A percentile compares a stretch with the other conserved stretches of the same genome.
phyloP scores from a whole-genome alignment of 2,888 invertebrate genomes.

The Himalopsyche tibetana region DNA sequence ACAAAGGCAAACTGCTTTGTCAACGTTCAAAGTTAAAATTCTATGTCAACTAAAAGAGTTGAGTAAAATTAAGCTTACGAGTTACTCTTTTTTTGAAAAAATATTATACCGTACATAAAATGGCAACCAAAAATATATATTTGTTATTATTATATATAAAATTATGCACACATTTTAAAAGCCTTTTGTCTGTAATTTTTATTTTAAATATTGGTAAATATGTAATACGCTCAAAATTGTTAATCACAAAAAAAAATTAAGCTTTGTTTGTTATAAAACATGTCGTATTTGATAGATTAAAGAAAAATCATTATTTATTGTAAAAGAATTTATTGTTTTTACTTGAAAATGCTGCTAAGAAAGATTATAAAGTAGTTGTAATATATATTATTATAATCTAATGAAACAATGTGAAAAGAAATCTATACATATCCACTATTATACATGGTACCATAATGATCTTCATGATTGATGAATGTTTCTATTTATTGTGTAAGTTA shows the following conservation, averaged over 20 bases:
- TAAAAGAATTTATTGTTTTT: background rate
- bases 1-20: too few species aligned
- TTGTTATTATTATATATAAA: too few species aligned
- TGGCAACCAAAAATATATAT: too few species aligned
- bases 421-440: slow-evolving; percentile 44
- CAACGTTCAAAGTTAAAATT: too few species aligned
- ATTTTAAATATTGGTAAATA: background rate
- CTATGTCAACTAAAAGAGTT: too few species aligned
- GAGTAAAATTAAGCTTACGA: too few species aligned
- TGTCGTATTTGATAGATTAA: slow-evolving; percentile 25
- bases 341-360: slow-evolving; percentile 1
- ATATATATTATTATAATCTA: slow-evolving; percentile 40
- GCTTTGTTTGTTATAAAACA: background rate
- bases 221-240: slow-evolving; percentile 1
- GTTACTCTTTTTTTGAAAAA: too few species aligned
- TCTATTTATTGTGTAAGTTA: background rate
- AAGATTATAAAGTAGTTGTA: slow-evolving; percentile 6
- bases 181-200: too few species aligned
- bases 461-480: slow-evolving; percentile 33
- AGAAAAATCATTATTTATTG: background rate
- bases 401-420: slow-evolving; percentile 43
- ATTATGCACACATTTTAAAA: too few species aligned
- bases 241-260: background rate
- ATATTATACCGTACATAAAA: too few species aligned
- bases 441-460: slow-evolving; percentile 18